Evolutionary conservation across 2,797 vertebrate species (phyloP), one percentile per base, ranked within the genome.

Genomic region (Myiotriccus ornatus): DNA sequence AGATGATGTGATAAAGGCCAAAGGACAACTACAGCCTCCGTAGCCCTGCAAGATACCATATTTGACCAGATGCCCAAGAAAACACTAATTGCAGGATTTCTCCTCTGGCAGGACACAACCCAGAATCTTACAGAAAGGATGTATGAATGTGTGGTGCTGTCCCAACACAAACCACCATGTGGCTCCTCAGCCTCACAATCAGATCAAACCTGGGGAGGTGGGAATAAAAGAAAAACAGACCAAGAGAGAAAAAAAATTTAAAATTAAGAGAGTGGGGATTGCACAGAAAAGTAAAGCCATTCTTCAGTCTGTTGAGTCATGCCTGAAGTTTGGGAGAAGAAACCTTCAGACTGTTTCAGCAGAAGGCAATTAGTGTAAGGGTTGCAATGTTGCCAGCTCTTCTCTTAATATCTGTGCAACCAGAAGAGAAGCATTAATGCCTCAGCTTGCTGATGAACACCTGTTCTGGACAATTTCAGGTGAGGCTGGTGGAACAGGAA

Each of bases 111-210:
- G 46, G 30, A 68, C 39, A 75, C 25, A 34, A 19, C 20, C 64
- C 49, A 86, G 44, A 56, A 65, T 84, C 97, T 98, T 88, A 98
- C 96, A n/a, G 89, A 95, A 98, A 98, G 96, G 87, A 84, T 59
- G 96, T 86, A 14, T 94, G 93, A 95, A 98, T 96, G 22, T 97
- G 97, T 69, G 98, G 92, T 43, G 97, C 95, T n/a, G 95, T 96
- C 60, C 98, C 98, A 44, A 97, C 96, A 27, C 87, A 87, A 79
- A 98, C 95, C 89, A 98, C 97, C 96, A 96, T 95, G 91, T 97
- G 97, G 94, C 88, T 98, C 97, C 97, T 98, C 96, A 98, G 83
- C 53, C 90, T 96, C 76, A 95, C 96, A 69, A 95, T 97, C 68
- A 97, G 94, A 79, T 98, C 95, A 96, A 98, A 98, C 85, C 95